A percentile compares a stretch with the other conserved stretches of the same genome.
These are phyloP conservation scores for Harmothoe impar DNA, from an alignment of 2,888 invertebrate species.

Conservation along the genomic window DNA sequence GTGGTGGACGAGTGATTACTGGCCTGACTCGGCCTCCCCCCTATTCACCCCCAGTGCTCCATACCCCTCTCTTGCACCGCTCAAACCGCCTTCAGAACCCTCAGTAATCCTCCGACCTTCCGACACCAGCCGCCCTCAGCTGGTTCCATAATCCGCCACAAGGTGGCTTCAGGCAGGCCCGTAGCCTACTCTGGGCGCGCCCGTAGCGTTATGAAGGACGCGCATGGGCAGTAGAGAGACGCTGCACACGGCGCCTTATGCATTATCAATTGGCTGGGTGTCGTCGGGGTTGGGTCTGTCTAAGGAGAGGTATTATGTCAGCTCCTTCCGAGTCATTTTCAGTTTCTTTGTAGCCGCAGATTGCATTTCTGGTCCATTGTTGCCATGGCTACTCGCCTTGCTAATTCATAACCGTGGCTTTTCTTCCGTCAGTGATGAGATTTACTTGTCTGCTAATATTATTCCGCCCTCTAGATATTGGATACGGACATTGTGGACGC, in stretches of 20 bases:
- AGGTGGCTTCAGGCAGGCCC: background rate
- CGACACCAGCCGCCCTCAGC: conserved; percentile 1
- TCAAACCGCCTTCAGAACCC: background rate
- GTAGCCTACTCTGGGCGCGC: background rate
- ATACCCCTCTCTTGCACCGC: background rate
- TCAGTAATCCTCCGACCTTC: background rate
- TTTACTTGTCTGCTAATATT: too few species aligned
- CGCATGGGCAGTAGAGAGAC: background rate
- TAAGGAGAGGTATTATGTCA: too few species aligned
- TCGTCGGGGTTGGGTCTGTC: background rate
- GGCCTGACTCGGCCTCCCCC: background rate
- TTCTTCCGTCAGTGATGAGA: too few species aligned
- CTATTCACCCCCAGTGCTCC: background rate
- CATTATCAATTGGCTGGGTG: background rate
- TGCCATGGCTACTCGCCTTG: too few species aligned
- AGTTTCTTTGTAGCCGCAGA: too few species aligned
- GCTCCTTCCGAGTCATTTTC: too few species aligned
- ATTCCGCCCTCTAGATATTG: too few species aligned
- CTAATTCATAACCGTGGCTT: too few species aligned
- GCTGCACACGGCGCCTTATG: background rate
- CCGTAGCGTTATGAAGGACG: background rate
- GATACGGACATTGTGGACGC: too few species aligned
- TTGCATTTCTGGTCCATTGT: too few species aligned
- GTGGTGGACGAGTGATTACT: background rate
- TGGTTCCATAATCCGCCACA: conserved; percentile 2